Conservation (phyloP, 2,113 vertebrate genomes). For the Natator depressus region DNA sequence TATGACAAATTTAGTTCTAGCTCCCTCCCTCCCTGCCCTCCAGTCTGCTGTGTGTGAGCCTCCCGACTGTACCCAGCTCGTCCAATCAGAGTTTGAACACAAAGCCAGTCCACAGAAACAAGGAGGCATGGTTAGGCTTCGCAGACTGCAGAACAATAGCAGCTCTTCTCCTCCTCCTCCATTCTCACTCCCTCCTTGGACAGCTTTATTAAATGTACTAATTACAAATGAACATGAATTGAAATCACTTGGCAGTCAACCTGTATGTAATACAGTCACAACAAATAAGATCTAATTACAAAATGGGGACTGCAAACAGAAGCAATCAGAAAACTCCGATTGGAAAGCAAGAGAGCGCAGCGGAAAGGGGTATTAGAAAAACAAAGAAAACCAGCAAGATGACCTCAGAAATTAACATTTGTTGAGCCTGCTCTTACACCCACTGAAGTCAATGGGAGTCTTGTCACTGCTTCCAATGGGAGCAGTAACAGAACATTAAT, state of each 20-base stretch:
- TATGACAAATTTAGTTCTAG: constrained; percentile 30
- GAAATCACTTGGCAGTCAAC: constrained; percentile 1
- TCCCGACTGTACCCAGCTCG: background rate
- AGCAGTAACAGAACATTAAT: background rate
- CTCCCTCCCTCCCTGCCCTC: constrained; percentile 39
- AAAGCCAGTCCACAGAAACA: constrained; percentile 36
- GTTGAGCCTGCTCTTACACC: constrained; percentile 6
- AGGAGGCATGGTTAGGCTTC: constrained; percentile 51
- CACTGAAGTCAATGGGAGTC: constrained; percentile 21
- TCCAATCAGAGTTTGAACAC: constrained; percentile 14
- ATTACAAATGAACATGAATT: constrained; percentile 12
- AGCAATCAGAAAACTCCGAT: background rate
- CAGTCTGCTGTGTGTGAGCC: background rate
- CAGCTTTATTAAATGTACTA: constrained; percentile 26
- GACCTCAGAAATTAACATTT: constrained; percentile 52
- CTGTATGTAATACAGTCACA: background rate
- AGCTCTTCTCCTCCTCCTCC: constrained; percentile 52
- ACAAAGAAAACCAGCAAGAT: constrained; percentile 42
- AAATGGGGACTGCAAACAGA: background rate
- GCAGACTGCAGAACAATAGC: constrained; percentile 61
- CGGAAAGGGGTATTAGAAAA: constrained; percentile 51
- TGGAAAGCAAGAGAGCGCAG: background rate
- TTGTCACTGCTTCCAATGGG: constrained; percentile 30
- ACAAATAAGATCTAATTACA: background rate
- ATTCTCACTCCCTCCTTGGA: background rate